Evolutionary conservation across 2,888 invertebrate genomes (phyloP).

Genomic region (Polydrusus pterygomalis): DNA sequence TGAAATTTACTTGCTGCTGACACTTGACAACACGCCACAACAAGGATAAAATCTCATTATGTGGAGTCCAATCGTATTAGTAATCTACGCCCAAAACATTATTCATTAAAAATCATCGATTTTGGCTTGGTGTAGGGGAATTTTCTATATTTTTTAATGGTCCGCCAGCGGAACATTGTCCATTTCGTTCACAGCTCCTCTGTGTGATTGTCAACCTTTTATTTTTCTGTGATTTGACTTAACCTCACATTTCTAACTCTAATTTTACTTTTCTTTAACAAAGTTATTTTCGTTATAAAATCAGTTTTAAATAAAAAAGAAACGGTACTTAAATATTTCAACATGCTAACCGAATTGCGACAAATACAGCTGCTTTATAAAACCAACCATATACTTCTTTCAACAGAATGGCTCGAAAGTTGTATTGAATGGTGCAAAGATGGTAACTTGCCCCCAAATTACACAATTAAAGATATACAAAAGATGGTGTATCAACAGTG

Average conservation of each 20-base stretch:
- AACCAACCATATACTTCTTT: conserved; percentile 56
- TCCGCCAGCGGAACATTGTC: background rate
- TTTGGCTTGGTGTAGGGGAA: too few relatives aligned
- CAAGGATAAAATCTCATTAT: too few relatives aligned
- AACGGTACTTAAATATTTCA: background rate
- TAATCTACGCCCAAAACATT: too few relatives aligned
- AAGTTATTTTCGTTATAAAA: background rate
- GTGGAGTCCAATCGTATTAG: too few relatives aligned
- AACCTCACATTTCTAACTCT: background rate
- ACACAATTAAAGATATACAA: conserved; percentile 73
- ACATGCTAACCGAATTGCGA: conserved; percentile 54
- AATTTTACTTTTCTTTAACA: too few relatives aligned
- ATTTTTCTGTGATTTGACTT: background rate
- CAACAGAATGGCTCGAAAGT: conserved; percentile 67
- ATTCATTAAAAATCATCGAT: too few relatives aligned
- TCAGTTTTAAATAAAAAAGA: background rate
- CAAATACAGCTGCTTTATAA: conserved; percentile 57
- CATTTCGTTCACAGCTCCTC: background rate
- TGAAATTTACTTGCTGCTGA: too few relatives aligned
- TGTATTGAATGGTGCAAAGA: conserved; percentile 76
- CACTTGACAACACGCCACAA: too few relatives aligned
- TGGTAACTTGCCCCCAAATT: conserved; percentile 69
- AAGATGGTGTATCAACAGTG: conserved; percentile 79
- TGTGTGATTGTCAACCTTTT: too few relatives aligned
- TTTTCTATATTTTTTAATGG: background rate